These are phyloP conservation scores for Bubo blakistoni DNA, from an alignment of 2,113 vertebrate genomes.

Conservation along the genomic window DNA sequence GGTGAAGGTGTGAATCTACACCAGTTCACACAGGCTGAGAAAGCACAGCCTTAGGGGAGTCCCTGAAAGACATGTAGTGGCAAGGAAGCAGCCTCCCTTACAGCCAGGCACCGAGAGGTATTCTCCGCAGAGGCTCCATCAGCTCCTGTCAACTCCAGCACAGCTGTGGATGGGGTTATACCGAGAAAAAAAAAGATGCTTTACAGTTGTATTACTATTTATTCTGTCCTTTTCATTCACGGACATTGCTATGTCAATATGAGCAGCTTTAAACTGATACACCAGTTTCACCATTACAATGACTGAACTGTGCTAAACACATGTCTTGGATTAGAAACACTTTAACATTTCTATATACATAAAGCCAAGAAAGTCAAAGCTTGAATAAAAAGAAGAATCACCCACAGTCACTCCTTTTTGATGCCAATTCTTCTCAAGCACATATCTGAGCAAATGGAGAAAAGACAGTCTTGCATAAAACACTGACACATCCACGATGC, in stretches of 20 bases:
- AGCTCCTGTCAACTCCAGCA: not conserved
- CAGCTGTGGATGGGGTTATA: not conserved
- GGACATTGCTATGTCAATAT: not conserved
- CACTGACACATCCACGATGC: not conserved
- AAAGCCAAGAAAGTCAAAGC: not conserved
- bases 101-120: not conserved
- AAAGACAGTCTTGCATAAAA: not conserved
- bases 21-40: not conserved
- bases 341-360: not conserved
- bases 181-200: not conserved
- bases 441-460: not conserved
- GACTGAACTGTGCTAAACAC: not conserved
- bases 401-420: not conserved
- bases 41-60: not conserved
- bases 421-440: not conserved
- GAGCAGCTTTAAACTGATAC: not conserved
- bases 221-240: not conserved
- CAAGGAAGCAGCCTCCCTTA: not conserved
- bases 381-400: not conserved
- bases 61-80: rapidly evolving
- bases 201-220: not conserved
- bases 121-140: not conserved
- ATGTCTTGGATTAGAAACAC: not conserved
- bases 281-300: not conserved
- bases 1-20: rapidly evolving